Percentiles rank a stretch among this genome's conserved stretches.
Conservation (phyloP, 2,888 invertebrate genomes). For the Malachius bipustulatus region DNA sequence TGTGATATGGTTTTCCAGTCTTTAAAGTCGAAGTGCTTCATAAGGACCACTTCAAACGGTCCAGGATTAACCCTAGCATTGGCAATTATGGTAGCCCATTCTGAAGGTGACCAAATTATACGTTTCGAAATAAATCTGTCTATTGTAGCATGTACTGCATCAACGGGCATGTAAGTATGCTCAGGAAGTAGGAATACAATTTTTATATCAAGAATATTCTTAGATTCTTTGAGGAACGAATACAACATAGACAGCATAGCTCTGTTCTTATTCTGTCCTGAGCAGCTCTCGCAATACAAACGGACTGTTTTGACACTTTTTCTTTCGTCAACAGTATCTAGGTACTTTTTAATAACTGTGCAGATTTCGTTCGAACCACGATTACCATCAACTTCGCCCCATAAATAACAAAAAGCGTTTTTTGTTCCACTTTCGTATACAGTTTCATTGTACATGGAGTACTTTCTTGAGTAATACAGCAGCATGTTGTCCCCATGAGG, state of each 20-base stretch:
- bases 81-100: constrained; percentile 19
- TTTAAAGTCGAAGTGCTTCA: constrained; percentile 3
- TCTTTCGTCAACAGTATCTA: too few relatives aligned
- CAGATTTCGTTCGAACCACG: too few relatives aligned
- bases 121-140: constrained; percentile 19
- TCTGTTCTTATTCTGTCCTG: too few relatives aligned
- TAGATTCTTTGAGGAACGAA: too few relatives aligned
- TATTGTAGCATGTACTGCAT: constrained; percentile 20
- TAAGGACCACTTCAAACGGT: too few relatives aligned
- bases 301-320: too few relatives aligned
- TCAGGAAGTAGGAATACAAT: too few relatives aligned
- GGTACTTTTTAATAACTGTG: too few relatives aligned
- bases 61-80: constrained; percentile 18
- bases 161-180: too few relatives aligned
- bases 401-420: constrained; percentile 17
- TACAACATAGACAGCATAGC: too few relatives aligned
- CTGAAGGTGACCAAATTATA: constrained; percentile 21
- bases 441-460: constrained; percentile 17
- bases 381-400: constrained; percentile 23
- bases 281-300: too few relatives aligned
- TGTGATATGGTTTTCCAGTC: constrained; percentile 2
- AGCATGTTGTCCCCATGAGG: constrained; percentile 19
- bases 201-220: too few relatives aligned
- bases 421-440: constrained; percentile 17
- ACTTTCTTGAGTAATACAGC: constrained; percentile 18